Evolutionary conservation across 2,888 invertebrate genomes (phyloP), one percentile per base, ranked within the genome.

Genomic region (Andrena haemorrhoa): DNA sequence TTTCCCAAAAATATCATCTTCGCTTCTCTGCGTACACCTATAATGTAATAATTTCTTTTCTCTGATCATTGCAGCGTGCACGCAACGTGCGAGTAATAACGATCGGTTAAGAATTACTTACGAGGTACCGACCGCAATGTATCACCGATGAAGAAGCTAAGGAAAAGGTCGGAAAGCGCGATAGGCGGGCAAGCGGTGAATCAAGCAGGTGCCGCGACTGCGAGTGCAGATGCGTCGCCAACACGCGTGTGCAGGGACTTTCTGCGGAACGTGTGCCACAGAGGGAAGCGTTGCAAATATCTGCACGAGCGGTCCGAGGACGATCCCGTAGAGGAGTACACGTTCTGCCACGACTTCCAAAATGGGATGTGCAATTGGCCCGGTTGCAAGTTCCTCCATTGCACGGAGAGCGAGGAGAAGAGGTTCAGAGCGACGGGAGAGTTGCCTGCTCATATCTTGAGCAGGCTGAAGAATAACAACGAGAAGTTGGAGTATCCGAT

Each of bases 331-430:
- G 94, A 93, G 29, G 93, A 92, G 68, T 93, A 93, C 84, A 93
- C 95, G 53, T 96, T 96, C 88, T 96, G 96, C 89, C 96, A 96
- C 89, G 96, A 96, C 91, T 96, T 95, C 91, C 97, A 97, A 94
- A 97, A 97, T 92, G 96, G 95, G 60, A 95, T 96, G 81, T 97
- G 97, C 91, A 95, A 95, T n/a, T 95, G 97, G 88, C 95, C 95
- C 3, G 96, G 96, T 78, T 97, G 97, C 90, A 96, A 96, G 90
- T 97, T 97, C 92, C 95, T 97, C 60, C 97, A 98, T 93, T 97
- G 97, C 90, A 95, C 96, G 0, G 95, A 96, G 23, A 97, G 97
- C 88, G 97, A 97, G 91, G 97, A 97, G 89, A 96, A 96, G 80
- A 96, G 96, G 88, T 97, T 96, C 89, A 95, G 96, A 87, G 95